Evolutionary conservation across 2,888 invertebrate genomes (phyloP).

Genomic region (Disparrhopalites patrizii): DNA sequence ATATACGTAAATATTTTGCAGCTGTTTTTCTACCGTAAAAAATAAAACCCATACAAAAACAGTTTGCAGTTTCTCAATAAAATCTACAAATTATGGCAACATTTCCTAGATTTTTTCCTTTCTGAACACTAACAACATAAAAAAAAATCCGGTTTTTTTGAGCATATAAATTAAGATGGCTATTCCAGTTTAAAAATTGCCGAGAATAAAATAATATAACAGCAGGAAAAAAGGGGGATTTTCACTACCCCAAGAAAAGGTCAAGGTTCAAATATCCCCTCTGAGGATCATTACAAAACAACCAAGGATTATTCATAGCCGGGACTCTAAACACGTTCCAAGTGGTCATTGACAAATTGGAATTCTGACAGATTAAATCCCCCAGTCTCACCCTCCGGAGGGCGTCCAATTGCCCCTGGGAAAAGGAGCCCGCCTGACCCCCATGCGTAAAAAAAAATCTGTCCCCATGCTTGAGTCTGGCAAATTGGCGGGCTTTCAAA

Average conservation of each 20-base stretch:
- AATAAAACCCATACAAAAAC: too few species aligned
- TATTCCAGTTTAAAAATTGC: too few species aligned
- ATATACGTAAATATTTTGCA: too few species aligned
- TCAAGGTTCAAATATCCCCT: constrained; percentile 44
- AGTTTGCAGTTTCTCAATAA: too few species aligned
- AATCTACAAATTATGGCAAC: too few species aligned
- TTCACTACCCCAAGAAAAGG: constrained; percentile 34
- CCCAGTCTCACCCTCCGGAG: constrained; percentile 36
- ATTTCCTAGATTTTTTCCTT: too few species aligned
- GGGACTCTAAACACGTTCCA: constrained; percentile 38
- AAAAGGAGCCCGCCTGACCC: constrained; percentile 33
- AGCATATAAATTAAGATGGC: too few species aligned
- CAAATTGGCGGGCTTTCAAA: constrained; percentile 56
- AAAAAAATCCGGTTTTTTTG: too few species aligned
- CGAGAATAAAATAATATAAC: too few species aligned
- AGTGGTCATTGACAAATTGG: constrained; percentile 32
- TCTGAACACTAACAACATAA: too few species aligned
- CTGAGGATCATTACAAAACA: constrained; percentile 42
- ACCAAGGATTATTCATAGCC: constrained; percentile 40
- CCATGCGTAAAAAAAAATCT: constrained; percentile 43
- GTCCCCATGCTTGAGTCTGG: constrained; percentile 39
- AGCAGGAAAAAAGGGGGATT: too few species aligned
- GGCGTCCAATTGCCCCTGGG: constrained; percentile 26
- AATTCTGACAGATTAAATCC: constrained; percentile 45
- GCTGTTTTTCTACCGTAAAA: too few species aligned